Evolutionary conservation across 2,113 vertebrate species (phyloP).

Genomic region (Gopherus evgoodei): DNA sequence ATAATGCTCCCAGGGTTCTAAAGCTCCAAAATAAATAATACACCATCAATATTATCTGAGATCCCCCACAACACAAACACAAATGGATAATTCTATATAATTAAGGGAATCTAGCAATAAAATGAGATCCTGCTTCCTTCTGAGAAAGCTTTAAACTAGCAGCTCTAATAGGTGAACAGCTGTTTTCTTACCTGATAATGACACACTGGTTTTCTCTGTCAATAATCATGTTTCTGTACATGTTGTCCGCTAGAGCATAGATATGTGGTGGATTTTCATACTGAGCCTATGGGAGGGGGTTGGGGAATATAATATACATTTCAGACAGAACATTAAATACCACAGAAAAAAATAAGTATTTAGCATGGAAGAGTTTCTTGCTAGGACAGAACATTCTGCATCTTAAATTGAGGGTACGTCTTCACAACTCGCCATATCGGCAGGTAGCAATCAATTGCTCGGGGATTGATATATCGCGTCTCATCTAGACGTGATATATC

Average conservation of each 20-base stretch:
- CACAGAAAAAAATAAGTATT: not conserved
- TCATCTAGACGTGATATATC: too few relatives aligned
- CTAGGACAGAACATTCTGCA: constrained; percentile 8
- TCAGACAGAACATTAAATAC: not conserved
- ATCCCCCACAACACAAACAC: not conserved
- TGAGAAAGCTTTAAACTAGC: not conserved
- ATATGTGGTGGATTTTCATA: constrained; percentile 99
- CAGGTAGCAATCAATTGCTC: too few relatives aligned
- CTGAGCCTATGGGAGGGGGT: constrained; percentile 84
- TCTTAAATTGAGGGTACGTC: not conserved
- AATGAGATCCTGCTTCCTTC: not conserved
- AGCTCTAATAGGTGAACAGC: not conserved
- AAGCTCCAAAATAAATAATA: not conserved
- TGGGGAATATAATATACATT: not conserved
- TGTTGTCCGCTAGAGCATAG: constrained; percentile 96
- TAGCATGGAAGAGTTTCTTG: not conserved
- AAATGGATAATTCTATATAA: not conserved
- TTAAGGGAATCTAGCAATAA: not conserved
- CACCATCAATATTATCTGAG: not conserved
- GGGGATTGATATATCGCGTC: too few relatives aligned
- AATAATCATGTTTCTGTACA: constrained; percentile 99
- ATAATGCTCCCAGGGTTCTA: not conserved
- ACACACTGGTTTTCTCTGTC: constrained; percentile 98
- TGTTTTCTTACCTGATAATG: constrained; percentile 92
- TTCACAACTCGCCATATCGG: too few relatives aligned